These are phyloP conservation scores for Philereme transversata DNA, from an alignment of 2,888 invertebrate species.

Conservation along the genomic window DNA sequence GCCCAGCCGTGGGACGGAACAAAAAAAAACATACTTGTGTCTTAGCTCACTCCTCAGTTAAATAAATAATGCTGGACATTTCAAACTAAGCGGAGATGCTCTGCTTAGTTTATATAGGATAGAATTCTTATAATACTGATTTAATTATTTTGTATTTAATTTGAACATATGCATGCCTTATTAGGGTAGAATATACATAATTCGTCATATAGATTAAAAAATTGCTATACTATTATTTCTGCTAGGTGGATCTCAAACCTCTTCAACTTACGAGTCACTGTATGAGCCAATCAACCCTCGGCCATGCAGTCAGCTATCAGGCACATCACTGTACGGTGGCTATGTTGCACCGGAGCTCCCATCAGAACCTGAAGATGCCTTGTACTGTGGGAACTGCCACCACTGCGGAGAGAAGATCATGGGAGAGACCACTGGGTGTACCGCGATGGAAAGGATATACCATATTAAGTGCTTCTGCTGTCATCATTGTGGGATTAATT, in stretches of 20 bases:
- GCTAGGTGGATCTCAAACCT: constrained; percentile 79
- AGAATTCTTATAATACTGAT: no score
- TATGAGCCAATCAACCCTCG: constrained; percentile 87
- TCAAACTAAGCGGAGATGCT: no score
- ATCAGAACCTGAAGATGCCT: constrained; percentile 87
- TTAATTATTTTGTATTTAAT: no score
- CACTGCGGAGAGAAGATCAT: constrained; percentile 96
- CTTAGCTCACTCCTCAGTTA: no score
- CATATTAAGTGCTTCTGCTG: constrained; percentile 98
- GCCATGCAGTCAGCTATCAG: constrained; percentile 84
- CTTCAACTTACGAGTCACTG: constrained; percentile 86
- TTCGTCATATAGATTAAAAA: no score
- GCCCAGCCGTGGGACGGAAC: no score
- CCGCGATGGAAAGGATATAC: constrained; percentile 98
- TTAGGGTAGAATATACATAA: no score
- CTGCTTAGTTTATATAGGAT: no score
- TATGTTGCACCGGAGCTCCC: constrained; percentile 92
- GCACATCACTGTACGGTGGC: constrained; percentile 84
- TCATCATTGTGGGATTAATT: constrained; percentile 93
- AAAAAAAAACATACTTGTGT: no score
- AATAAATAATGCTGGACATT: no score
- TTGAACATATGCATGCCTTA: no score
- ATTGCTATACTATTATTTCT: neutral
- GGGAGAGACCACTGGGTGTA: constrained; percentile 97
- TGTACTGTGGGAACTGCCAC: constrained; percentile 94